Base-by-base conservation (phyloP, 1,140 invertebrate genomes). In the Lasaia peninsularis region DNA sequence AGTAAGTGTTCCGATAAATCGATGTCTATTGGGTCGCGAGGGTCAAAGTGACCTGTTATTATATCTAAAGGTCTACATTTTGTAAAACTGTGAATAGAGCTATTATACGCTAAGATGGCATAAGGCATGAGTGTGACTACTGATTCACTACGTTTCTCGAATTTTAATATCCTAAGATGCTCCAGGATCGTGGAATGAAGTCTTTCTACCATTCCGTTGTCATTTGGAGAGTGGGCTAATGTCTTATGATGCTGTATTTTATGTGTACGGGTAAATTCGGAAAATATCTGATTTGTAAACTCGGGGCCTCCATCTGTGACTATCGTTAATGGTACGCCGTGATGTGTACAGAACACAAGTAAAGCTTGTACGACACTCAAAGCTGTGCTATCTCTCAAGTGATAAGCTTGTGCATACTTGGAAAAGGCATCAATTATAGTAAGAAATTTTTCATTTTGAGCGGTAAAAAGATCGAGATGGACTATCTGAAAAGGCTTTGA, bases 31-130 rank as follows among this genome's bases (percentile, higher is more conserved):
- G 60, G 58, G 44, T 68, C 62, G 2, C 52, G 52, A 9, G 56
- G 56, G 34, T 66, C 63, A 60, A 67, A 71, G 24, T 67, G 70
- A 10, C 71, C 73, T 9, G 60, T 62, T 32, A 71, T 52, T 35
- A 73, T 21, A n/a, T 63, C 53, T 14, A 74, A 62, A n/a, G 73
- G 69, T 58, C 65, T 55, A 44, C 8, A 33, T 33, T 33, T 33
- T n/a, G n/a, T n/a, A n/a, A n/a, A n/a, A n/a, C n/a, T n/a, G n/a
- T n/a, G n/a, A n/a, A n/a, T n/a, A n/a, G n/a, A n/a, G 21, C 21
- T 28, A 28, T 28, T 28, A 7, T 28, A 28, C 0, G 24, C 24
- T 28, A 28, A 28, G 24, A 28, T 2, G 2, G 1, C 1, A 2
- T 2, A 28, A 5, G 24, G 24, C 24, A 28, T 28, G 24, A 28